Base-by-base conservation (phyloP, 1,140 invertebrate species). In the Platorchestia sp. region DNA sequence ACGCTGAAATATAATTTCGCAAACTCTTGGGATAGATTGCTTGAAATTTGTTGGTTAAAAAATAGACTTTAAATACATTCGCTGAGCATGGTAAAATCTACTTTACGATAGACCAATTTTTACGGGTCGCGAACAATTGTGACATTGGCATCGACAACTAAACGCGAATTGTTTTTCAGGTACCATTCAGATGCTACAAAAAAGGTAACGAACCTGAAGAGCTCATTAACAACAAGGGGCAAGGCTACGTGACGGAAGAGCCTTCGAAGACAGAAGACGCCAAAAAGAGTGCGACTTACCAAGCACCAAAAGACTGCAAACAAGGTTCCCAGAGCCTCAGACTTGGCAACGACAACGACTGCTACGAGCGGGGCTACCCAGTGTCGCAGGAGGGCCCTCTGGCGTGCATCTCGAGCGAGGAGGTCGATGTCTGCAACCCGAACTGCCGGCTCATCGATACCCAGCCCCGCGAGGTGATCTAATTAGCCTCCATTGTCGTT, bases 301-400 rank as follows among this genome's bases (percentile, higher is more conserved):
- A 42, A 5, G 87, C 45, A 7, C 91, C 91, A 6, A 3, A 47
- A 19, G 44, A 47, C 45, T 93, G 91, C 45, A 93, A 22, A 5
- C n/a, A 6, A 16, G 41, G 7, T 41, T n/a, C 40, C 14, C 45
- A 47, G 43, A 93, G 10, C 91, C 44, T 44, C 43, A 5, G 5
- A 7, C 6, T 47, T 5, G 5, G 45, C 10, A 40, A 27, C 43
- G 91, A 93, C 91, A 10, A 19, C 19, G 91, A 45, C 0, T 93
- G 91, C 47, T 93, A 16, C 91, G 43, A 45, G 45, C 43, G 43
- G 3, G 91, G 43, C 19, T 93, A 45, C 45, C 43, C 91, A 0
- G 91, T 93, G 91, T 45, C 91, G 0, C 91, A 93, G 45, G 91
- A 93, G 40, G 91, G 91, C 43, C 91, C 91, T 10, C 6, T 93